phyloP scores from a whole-genome alignment of 2,888 invertebrate species.

The Andrena minutula region DNA sequence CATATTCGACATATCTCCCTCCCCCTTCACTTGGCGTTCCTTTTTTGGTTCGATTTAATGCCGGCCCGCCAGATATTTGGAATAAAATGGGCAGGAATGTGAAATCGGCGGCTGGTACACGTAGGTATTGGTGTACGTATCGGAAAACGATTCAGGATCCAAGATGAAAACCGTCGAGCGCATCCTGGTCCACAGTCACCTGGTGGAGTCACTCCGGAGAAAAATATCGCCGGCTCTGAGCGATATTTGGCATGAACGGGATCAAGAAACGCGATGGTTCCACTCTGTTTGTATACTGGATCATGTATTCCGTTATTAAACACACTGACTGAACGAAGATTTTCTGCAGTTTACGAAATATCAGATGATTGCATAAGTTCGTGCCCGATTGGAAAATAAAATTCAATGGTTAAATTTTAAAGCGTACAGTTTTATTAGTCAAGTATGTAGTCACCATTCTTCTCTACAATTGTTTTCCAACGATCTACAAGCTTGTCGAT shows the following conservation, averaged over 20 bases:
- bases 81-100: slow-evolving; percentile 72
- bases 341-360: neutral
- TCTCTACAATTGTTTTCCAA: no score
- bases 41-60: slow-evolving; percentile 61
- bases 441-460: no score
- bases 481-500: no score
- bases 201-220: slow-evolving; percentile 57
- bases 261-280: slow-evolving; percentile 43
- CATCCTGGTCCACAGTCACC: slow-evolving; percentile 54
- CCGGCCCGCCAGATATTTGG: slow-evolving; percentile 68
- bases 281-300: slow-evolving; percentile 20
- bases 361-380: no score
- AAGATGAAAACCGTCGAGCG: slow-evolving; percentile 75
- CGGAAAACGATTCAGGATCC: slow-evolving; percentile 79
- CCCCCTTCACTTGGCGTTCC: slow-evolving; percentile 2
- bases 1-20: slow-evolving; percentile 35
- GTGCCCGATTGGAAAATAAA: no score
- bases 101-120: slow-evolving; percentile 70
- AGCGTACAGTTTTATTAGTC: no score
- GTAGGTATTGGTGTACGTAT: slow-evolving; percentile 67
- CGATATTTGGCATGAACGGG: slow-evolving; percentile 54
- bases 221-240: slow-evolving; percentile 62
- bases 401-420: no score
- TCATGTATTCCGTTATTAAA: slow-evolving; percentile 30
- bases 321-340: slow-evolving; percentile 11